These are phyloP conservation scores for Latrodectus elegans DNA, from an alignment of 2,888 invertebrate genomes.

Conservation along the genomic window DNA sequence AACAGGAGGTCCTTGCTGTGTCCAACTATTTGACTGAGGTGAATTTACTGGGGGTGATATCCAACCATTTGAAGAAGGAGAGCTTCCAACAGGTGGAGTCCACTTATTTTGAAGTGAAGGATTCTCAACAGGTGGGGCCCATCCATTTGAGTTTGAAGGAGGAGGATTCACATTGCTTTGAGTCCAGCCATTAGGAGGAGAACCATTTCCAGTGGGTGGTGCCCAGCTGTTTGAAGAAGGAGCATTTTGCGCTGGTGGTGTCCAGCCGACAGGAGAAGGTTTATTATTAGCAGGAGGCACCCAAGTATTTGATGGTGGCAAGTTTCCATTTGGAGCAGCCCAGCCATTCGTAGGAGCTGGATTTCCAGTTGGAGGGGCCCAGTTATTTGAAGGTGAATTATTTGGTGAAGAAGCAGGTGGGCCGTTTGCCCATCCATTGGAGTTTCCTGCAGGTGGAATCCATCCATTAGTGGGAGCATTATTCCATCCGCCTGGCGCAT, in stretches of 20 bases:
- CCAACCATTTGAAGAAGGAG: conserved; percentile 29
- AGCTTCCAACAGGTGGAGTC: conserved; percentile 4
- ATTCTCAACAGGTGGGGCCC: background rate
- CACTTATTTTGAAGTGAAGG: background rate
- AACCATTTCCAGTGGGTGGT: background rate
- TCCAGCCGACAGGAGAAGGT: background rate
- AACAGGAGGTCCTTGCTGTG: background rate
- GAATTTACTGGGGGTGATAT: background rate
- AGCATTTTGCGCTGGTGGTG: background rate
- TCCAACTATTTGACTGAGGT: conserved; percentile 25
- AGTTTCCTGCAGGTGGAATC: conserved; percentile 11
- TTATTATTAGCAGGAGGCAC: background rate
- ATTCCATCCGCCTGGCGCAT: conserved; percentile 18
- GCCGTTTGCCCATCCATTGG: conserved; percentile 27
- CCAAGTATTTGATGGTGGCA: background rate
- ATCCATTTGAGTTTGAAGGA: background rate
- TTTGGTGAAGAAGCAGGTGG: background rate
- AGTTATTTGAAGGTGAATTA: background rate
- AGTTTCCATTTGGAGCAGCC: background rate
- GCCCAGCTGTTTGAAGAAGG: background rate
- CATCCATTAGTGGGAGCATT: conserved; percentile 19
- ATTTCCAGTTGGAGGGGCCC: background rate
- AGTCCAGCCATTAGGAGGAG: background rate
- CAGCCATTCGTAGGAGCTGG: background rate
- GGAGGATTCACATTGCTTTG: background rate